These are phyloP conservation scores for Heliconius hermathena DNA, from an alignment of 1,140 invertebrate genomes.

Conservation along the genomic window DNA sequence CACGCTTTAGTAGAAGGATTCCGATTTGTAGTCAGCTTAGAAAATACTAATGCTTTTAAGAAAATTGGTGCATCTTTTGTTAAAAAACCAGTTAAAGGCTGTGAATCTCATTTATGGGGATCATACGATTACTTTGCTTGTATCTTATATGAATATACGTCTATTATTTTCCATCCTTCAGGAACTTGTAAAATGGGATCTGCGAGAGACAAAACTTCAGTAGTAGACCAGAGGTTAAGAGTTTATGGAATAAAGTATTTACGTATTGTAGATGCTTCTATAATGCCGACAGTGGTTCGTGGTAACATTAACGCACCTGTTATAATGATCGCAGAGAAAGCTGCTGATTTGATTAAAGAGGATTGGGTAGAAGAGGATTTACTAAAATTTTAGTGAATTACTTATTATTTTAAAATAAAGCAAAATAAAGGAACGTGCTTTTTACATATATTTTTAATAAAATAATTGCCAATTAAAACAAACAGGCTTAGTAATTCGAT, in stretches of 20 bases:
- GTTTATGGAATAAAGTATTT: slow-evolving; percentile 86
- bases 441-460: too few relatives aligned
- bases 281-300: slow-evolving; percentile 85
- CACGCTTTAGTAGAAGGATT: slow-evolving; percentile 83
- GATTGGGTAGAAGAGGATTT: slow-evolving; percentile 37
- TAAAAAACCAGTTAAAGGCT: slow-evolving; percentile 80
- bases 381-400: background rate
- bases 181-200: slow-evolving; percentile 94
- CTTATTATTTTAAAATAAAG: too few relatives aligned
- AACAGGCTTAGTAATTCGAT: too few relatives aligned
- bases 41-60: slow-evolving; percentile 78
- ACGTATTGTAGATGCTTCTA: slow-evolving; percentile 88
- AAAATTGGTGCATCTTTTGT: slow-evolving; percentile 81
- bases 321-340: slow-evolving; percentile 85
- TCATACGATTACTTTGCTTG: slow-evolving; percentile 87
- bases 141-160: slow-evolving; percentile 84
- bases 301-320: slow-evolving; percentile 84
- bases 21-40: slow-evolving; percentile 80
- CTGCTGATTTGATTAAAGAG: slow-evolving; percentile 83
- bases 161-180: slow-evolving; percentile 88
- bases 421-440: too few relatives aligned
- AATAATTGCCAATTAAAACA: too few relatives aligned
- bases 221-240: slow-evolving; percentile 86
- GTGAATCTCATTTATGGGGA: slow-evolving; percentile 77
- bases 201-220: slow-evolving; percentile 83